Evolutionary conservation across 30 jellyfish, hydroid and myxozoan species (phyloP).

Genomic region (Morbakka virulenta): DNA sequence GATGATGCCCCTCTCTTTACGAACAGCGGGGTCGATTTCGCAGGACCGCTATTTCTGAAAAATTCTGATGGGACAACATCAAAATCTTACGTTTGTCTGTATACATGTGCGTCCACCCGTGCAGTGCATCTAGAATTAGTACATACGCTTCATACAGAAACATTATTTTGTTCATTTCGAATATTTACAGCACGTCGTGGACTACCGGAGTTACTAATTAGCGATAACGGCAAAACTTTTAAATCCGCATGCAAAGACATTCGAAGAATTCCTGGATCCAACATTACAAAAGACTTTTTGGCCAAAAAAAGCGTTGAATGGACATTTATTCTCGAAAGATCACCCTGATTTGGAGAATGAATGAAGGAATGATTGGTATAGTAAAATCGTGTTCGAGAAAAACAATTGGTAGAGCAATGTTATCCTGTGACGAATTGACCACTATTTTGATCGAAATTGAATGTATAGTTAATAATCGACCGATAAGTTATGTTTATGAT

Average conservation of each 20-base stretch:
- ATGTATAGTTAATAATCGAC: constrained; percentile 13
- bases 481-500: constrained; percentile 17
- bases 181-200: constrained; percentile 22
- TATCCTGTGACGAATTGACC: constrained; percentile 5
- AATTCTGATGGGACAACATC: neutral
- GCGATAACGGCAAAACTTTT: constrained; percentile 3
- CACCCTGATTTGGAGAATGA: constrained; percentile 14
- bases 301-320: neutral
- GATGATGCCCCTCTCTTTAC: constrained; percentile 11
- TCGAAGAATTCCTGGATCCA: constrained; percentile 8
- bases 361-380: constrained; percentile 24
- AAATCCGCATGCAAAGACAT: neutral
- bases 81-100: constrained; percentile 7
- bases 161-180: constrained; percentile 10
- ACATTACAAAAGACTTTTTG: neutral
- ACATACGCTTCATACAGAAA: constrained; percentile 2
- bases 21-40: neutral
- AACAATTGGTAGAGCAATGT: constrained; percentile 31
- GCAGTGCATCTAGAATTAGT: constrained; percentile 17
- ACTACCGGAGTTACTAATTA: neutral
- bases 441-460: constrained; percentile 19
- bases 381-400: constrained; percentile 25
- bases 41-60: constrained; percentile 7
- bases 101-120: constrained; percentile 31
- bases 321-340: constrained; percentile 18